Percentiles rank a stretch among this genome's conserved stretches.
These are phyloP conservation scores for Ephestia elutella DNA, from an alignment of 1,140 invertebrate genomes.

Conservation along the genomic window DNA sequence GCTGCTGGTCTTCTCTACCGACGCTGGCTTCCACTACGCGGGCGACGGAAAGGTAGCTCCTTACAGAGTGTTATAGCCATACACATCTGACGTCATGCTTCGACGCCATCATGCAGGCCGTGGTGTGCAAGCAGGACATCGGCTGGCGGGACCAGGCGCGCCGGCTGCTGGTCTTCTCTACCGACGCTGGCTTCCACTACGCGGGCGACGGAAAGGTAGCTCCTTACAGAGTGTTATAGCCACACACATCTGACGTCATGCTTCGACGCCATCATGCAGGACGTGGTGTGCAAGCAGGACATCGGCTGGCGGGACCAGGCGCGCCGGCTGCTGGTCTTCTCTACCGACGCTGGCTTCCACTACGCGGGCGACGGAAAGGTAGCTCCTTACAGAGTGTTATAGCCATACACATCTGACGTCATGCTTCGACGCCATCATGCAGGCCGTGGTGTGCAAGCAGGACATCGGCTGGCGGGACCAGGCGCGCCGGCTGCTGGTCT, in stretches of 20 bases:
- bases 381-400: too few species aligned
- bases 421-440: constrained; percentile 99
- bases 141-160: constrained; percentile 91
- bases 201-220: constrained; percentile 94
- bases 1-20: constrained; percentile 97
- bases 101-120: constrained; percentile 99
- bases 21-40: constrained; percentile 98
- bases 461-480: constrained; percentile 90
- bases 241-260: too few species aligned
- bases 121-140: constrained; percentile 90
- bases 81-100: too few species aligned
- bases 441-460: constrained; percentile 93
- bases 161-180: constrained; percentile 96
- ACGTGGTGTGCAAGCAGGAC: constrained; percentile 89
- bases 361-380: constrained; percentile 97
- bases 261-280: constrained; percentile 99
- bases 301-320: constrained; percentile 92
- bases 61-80: too few species aligned
- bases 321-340: constrained; percentile 95
- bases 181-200: constrained; percentile 98
- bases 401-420: too few species aligned
- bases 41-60: constrained; percentile 93
- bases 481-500: constrained; percentile 94
- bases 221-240: too few species aligned
- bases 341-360: constrained; percentile 98